Evolutionary conservation across 2,113 vertebrate species (phyloP), one percentile per base, ranked within the genome.

Genomic region (Kryptolebias marmoratus): DNA sequence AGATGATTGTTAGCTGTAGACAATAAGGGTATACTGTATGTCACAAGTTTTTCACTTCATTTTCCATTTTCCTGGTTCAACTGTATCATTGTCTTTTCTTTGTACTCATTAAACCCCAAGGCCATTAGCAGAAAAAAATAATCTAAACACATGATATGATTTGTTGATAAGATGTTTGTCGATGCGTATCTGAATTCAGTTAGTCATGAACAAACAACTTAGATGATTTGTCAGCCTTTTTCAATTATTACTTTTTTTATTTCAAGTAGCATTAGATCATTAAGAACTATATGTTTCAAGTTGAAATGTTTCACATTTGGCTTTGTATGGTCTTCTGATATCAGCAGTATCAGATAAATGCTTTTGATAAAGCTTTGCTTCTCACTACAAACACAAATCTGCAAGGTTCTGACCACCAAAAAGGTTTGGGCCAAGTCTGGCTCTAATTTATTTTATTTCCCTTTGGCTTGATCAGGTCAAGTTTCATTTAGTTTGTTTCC

Each of bases 401-500:
- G 47, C 56, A 27, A 53, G 53, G 7, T 66, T 80, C 67, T 71
- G 64, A 80, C 77, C 74, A 52, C 52, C 53, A 59, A 1, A 60
- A 30, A 22, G 65, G 67, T 44, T 80, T 2, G 16, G 45, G 45
- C 52, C 16, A 10, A 67, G 73, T 81, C 80, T 87, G 87, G 58
- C 65, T 87, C 57, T 75, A 39, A 81, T 85, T 71, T 63, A 56
- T 76, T 57, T 36, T 30, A 3, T 18, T 42, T 81, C 79, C 79
- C 81, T 71, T 32, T 1, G 68, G 79, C 62, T 77, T 47, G 54
- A 83, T 81, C 64, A 56, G 76, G 55, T 79, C 59, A 1, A 42
- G 74, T 84, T 86, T 71, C 68, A 68, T 83, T 75, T 74, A 78
- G 73, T 84, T 84, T 78, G 66, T 85, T 71, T 68, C 72, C 47